Conservation (phyloP, 2,113 vertebrate genomes). For the Fulmarus glacialis region DNA sequence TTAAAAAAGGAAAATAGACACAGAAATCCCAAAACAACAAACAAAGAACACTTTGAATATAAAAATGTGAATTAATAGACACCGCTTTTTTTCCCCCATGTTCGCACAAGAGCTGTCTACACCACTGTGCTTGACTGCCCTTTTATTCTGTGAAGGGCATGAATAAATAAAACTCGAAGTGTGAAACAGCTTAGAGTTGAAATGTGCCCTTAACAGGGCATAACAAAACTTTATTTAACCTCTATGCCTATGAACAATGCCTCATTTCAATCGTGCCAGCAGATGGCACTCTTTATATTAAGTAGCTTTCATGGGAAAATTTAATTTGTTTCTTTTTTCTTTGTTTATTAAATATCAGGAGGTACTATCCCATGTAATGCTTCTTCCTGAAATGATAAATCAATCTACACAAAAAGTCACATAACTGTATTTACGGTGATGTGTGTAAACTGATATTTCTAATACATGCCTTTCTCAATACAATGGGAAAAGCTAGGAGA, state of each 20-base stretch:
- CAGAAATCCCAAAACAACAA: background rate
- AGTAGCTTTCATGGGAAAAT: conserved; percentile 7
- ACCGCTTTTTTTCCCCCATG: background rate
- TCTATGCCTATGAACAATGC: background rate
- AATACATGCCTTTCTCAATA: background rate
- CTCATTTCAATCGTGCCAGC: conserved; percentile 14
- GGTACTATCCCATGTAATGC: background rate
- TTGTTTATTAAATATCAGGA: background rate
- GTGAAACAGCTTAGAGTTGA: background rate
- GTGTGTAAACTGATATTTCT: background rate
- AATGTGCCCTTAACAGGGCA: background rate
- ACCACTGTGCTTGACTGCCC: conserved; percentile 27
- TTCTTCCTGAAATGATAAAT: background rate
- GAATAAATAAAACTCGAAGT: conserved; percentile 55
- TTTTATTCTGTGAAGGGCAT: conserved; percentile 23
- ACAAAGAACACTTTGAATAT: background rate
- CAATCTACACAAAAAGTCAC: background rate
- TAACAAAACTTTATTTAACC: conserved; percentile 52
- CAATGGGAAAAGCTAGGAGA: background rate
- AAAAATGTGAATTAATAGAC: background rate
- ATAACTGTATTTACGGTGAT: background rate
- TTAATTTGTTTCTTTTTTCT: background rate
- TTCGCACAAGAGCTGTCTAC: background rate
- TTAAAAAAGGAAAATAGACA: background rate
- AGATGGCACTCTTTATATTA: conserved; percentile 69